Base-by-base conservation (phyloP, 2,888 invertebrate species). In the Latheticus oryzae region DNA sequence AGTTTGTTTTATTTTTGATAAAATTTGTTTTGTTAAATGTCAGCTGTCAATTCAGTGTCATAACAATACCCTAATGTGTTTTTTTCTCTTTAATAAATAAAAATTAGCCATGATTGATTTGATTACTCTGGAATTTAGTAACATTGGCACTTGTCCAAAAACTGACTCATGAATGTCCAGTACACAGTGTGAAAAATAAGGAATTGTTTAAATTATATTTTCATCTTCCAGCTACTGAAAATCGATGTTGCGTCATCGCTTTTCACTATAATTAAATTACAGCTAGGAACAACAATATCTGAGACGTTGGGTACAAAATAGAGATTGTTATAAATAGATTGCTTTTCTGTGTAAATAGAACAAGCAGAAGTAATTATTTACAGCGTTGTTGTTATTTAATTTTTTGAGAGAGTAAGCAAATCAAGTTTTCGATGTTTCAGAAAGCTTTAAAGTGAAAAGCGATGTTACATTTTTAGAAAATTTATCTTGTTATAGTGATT, bases 401-500 rank as follows among this genome's bases (percentile, higher is more conserved):
- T n/a, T n/a, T n/a, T n/a, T n/a, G n/a, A n/a, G n/a, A n/a, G n/a
- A n/a, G n/a, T n/a, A n/a, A n/a, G n/a, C n/a, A n/a, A n/a, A n/a
- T n/a, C n/a, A n/a, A n/a, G n/a, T n/a, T n/a, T n/a, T n/a, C n/a
- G n/a, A n/a, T n/a, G n/a, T n/a, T n/a, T n/a, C n/a, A 9, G 15
- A 15, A 35, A 42, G 26, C 28, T 42, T 42, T 9, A 42, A 42
- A 26, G 32, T 28, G 28, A 50, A 50, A 50, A 50, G 37, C 28
- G 35, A 8, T 37, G 50, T 50, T 50, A 2, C 24, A 38, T 15
- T 38, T 28, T 30, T 17, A 50, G 42, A 35, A 47, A 52, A 42
- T 21, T 52, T 52, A 52, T 52, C 52, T 42, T 38, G 40, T 50
- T 50, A 42, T 23, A 33, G 40, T 52, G 52, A 52, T 52, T 42